Evolutionary conservation across 2,113 vertebrate species (phyloP), one percentile per base, ranked within the genome.

Genomic region (Castor canadensis): DNA sequence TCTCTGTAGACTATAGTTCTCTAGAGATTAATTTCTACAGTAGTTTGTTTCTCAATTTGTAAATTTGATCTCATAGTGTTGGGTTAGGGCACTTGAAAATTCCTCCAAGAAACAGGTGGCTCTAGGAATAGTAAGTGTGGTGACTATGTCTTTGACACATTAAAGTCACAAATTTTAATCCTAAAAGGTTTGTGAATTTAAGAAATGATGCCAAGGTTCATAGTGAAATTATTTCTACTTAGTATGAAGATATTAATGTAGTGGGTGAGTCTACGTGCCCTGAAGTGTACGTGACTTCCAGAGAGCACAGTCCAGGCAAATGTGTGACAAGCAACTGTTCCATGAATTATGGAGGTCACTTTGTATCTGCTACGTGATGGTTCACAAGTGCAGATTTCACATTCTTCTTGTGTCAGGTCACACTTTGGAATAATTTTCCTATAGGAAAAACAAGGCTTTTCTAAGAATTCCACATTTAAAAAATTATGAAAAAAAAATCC

Each of bases 361-460:
- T 82, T 58, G 85, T 81, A 40, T 38, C 24, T 38, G 76, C 80
- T 77, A 66, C 89, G 62, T 49, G 75, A 64, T 24, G 1, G n/a
- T n/a, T 88, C 80, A 40, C 81, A 62, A 60, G 49, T 88, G 87
- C 49, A 1, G 1, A 62, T 67, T 47, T 88, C 77, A 86, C 89
- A 81, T 87, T 89, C 52, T 87, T 88, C 80, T 73, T 77, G 32
- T 20, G 12, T 52, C 32, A 76, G 32, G 38, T 73, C 67, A 60
- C 49, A 77, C 66, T 97, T 92, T 60, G 49, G 85, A 96, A 90
- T 76, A 32, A 84, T 76, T 87, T 90, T 79, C 56, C n/a, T 92
- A 26, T 26, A 81, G 89, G 24, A 81, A 82, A 85, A 93, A 82
- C 77, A 85, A 91, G n/a, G 2, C 4, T 85, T 87, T 22, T 49